phyloP scores from a whole-genome alignment of 1,140 invertebrate species.

The Nasonia longicornis region DNA sequence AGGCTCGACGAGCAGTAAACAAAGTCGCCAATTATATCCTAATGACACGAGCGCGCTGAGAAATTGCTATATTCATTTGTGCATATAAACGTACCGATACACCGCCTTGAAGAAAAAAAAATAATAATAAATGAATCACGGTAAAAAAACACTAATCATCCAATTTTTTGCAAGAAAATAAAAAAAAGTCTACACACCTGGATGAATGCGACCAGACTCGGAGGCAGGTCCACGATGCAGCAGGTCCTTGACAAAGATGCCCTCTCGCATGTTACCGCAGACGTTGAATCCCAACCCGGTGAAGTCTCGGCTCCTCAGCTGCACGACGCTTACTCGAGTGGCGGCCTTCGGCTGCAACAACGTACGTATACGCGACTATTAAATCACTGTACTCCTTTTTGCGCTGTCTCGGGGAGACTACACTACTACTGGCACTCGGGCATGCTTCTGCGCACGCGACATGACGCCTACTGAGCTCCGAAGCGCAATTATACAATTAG shows the following conservation, averaged over 20 bases:
- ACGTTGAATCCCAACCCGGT: constrained; percentile 92
- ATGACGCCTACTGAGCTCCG: neutral
- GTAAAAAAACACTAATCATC: neutral
- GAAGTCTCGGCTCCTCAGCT: constrained; percentile 87
- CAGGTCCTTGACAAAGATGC: constrained; percentile 89
- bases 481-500: constrained; percentile 1
- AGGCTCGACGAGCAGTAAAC: no score
- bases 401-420: neutral
- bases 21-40: neutral
- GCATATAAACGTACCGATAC: no score
- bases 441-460: neutral
- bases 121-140: no score
- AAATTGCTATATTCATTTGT: no score
- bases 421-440: no score
- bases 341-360: constrained; percentile 61
- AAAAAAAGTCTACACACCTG: constrained; percentile 72
- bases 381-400: neutral
- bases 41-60: neutral
- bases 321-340: constrained; percentile 73
- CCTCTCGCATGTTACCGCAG: constrained; percentile 88
- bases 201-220: constrained; percentile 83
- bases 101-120: no score
- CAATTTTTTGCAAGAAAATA: neutral
- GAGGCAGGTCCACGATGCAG: constrained; percentile 88
- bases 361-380: neutral